A percentile compares a stretch with the other conserved stretches of the same genome.
These are phyloP conservation scores for Drosophila insularis DNA, from an alignment of 1,140 invertebrate genomes.

Conservation along the genomic window DNA sequence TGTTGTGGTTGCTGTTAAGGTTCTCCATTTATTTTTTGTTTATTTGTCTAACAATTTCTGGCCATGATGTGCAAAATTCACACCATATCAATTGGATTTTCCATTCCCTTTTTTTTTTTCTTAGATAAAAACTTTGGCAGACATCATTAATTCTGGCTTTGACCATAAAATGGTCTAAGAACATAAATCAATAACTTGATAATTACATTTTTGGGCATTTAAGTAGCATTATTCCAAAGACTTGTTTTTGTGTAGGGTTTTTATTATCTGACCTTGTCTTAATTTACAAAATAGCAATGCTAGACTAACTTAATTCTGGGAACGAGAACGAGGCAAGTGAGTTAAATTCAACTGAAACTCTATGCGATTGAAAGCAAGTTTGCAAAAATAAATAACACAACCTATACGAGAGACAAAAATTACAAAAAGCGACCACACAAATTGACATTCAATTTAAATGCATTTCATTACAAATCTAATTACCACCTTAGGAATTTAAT, in stretches of 20 bases:
- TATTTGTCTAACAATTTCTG: slow-evolving; percentile 10
- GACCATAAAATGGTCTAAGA: background rate
- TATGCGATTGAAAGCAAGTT: background rate
- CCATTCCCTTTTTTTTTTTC: background rate
- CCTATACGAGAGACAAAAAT: background rate
- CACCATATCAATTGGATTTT: slow-evolving; percentile 1
- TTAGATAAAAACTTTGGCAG: background rate
- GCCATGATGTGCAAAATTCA: slow-evolving; percentile 6
- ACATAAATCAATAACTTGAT: background rate
- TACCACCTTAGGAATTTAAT: background rate
- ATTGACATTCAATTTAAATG: slow-evolving; percentile 1
- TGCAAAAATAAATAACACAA: background rate
- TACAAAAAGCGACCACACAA: background rate
- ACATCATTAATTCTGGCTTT: background rate
- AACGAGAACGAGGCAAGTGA: slow-evolving; percentile 37
- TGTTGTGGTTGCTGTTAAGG: background rate
- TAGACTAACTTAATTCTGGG: slow-evolving; percentile 31
- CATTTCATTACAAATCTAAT: slow-evolving; percentile 5
- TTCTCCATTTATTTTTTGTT: background rate
- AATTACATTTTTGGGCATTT: background rate
- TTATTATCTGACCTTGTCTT: slow-evolving; percentile 17
- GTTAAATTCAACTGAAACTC: slow-evolving; percentile 2
- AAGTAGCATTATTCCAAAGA: background rate
- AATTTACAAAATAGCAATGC: background rate
- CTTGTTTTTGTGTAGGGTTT: background rate